Percentiles rank a stretch among this genome's conserved stretches.
phyloP scores from a whole-genome alignment of 2,888 invertebrate genomes.

The Auanema freiburgensis region DNA sequence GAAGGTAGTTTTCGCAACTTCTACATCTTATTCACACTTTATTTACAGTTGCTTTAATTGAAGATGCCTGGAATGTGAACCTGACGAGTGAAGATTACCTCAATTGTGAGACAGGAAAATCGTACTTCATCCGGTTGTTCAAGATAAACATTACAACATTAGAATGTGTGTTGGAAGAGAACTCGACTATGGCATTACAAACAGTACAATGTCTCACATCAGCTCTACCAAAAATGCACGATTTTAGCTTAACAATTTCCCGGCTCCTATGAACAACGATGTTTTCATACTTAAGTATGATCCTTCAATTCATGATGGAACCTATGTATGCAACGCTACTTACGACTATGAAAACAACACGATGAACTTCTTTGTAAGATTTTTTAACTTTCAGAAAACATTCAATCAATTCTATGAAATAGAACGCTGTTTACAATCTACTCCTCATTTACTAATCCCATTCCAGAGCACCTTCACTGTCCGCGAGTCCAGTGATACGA shows the following conservation, averaged over 20 bases:
- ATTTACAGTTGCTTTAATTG: not conserved
- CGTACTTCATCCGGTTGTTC: constrained; percentile 14
- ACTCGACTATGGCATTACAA: constrained; percentile 2
- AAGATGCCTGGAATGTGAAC: constrained; percentile 17
- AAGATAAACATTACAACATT: constrained; percentile 11
- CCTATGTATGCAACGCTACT: constrained; percentile 16
- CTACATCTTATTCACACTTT: not conserved
- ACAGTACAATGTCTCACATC: not conserved
- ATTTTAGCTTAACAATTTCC: constrained; percentile 15
- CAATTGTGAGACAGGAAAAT: constrained; percentile 5
- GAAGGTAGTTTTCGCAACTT: not conserved
- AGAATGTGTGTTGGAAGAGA: constrained; percentile 12
- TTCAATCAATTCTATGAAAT: too few relatives aligned
- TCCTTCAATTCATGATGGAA: not conserved
- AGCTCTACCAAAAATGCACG: not conserved
- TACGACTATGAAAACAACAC: too few relatives aligned
- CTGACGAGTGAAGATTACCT: constrained; percentile 8
- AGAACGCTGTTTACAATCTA: too few relatives aligned
- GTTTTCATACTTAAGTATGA: constrained; percentile 11
- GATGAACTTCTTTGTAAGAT: too few relatives aligned
- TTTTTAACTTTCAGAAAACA: too few relatives aligned
- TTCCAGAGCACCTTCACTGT: too few relatives aligned
- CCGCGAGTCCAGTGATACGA: too few relatives aligned
- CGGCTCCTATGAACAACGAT: constrained; percentile 4
- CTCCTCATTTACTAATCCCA: too few relatives aligned